Evolutionary conservation across 2,888 invertebrate genomes (phyloP).

Genomic region (Acrobasis repandana): DNA sequence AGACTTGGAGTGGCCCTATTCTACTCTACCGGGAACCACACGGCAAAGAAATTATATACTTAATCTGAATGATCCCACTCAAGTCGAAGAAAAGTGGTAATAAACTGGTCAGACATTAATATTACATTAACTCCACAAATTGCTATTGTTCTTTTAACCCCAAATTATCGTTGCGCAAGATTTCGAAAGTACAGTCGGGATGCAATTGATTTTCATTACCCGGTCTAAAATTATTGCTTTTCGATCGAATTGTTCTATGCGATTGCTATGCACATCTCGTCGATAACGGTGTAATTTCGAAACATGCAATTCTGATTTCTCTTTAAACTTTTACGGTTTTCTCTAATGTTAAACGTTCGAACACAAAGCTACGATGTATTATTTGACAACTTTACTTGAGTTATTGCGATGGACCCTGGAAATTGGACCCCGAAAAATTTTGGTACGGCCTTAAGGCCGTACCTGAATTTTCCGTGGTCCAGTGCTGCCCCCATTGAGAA

Average conservation of each 20-base stretch:
- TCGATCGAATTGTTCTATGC: conserved; percentile 14
- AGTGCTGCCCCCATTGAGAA: too few relatives aligned
- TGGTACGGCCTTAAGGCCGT: too few relatives aligned
- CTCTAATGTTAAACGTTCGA: not conserved
- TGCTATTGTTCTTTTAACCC: conserved; percentile 8
- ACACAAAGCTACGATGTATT: too few relatives aligned
- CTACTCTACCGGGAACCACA: too few relatives aligned
- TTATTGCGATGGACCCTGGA: too few relatives aligned
- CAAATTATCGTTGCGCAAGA: conserved; percentile 11
- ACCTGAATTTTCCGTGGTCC: too few relatives aligned
- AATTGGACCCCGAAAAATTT: too few relatives aligned
- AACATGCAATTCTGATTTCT: conserved; percentile 16
- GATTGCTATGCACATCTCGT: conserved; percentile 13
- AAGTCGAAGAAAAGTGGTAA: too few relatives aligned
- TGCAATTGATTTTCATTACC: conserved; percentile 18
- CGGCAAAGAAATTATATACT: too few relatives aligned
- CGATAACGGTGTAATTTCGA: conserved; percentile 9
- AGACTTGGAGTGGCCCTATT: too few relatives aligned
- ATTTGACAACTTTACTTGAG: too few relatives aligned
- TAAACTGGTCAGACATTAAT: not conserved
- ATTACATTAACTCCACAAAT: not conserved
- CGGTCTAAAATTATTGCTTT: conserved; percentile 17
- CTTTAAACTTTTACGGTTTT: conserved; percentile 10
- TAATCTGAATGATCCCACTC: too few relatives aligned
- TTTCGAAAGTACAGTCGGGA: conserved; percentile 9